Base-by-base conservation (phyloP, 2,113 vertebrate genomes). In the Crotalus helleri region DNA sequence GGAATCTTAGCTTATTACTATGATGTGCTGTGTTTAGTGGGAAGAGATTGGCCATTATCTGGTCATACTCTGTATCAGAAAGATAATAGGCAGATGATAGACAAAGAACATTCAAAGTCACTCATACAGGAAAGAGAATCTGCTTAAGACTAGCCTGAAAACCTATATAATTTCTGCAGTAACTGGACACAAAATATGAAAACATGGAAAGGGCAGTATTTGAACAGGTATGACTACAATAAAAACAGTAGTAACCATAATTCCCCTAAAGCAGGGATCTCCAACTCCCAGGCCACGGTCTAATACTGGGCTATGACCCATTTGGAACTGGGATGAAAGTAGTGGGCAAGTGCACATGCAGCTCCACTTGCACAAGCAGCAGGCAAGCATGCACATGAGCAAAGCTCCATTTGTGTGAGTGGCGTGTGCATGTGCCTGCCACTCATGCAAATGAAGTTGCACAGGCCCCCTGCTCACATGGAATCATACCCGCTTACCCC, bases 361-460 rank as follows among this genome's bases (percentile, higher is more conserved):
- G 29, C 61, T 64, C 26, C 26, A 64, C 4, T 64, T 64, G 61
- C 12, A 12, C 61, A 64, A 29, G 61, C 26, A 64, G 26, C 26
- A 64, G 11, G 61, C 11, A 0, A 29, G 11, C 61, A 13, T 64
- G 26, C 11, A 29, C 26, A 64, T 13, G 3, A 64, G 26, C 61
- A 64, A 64, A 64, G 26, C 26, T n/a, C 59, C 61, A 64, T 12
- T 64, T 64, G 11, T 64, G 26, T n/a, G 26, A n/a, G 61, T 13
- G 11, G 1, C 2, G 4, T 3, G 4, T 4, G 1, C 13, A 8
- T 64, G 4, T n/a, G 11, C 10, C 11, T n/a, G 26, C 61, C 29
- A 11, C 26, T 64, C 10, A 1, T 5, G 61, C 11, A 64, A 64
- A n/a, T 64, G 61, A 29, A 64, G 10, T 64, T n/a, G 26, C 11